Evolutionary conservation across 2,888 invertebrate species (phyloP).

Genomic region (Creontiades dilutus): DNA sequence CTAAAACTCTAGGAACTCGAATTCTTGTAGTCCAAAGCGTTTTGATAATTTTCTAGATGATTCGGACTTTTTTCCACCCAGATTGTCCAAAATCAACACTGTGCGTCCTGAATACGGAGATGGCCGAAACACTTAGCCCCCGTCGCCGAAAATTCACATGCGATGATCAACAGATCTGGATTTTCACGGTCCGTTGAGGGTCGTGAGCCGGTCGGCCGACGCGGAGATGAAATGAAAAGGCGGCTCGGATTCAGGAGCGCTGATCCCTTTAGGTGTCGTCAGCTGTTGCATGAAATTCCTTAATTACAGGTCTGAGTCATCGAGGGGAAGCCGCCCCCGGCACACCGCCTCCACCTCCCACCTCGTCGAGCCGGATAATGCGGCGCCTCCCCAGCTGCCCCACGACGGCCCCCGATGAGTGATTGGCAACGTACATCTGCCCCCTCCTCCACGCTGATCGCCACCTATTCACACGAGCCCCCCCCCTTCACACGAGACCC

Average conservation of each 20-base stretch:
- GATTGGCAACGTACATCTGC: constrained; percentile 51
- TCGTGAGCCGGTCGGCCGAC: background rate
- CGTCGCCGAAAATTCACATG: no score
- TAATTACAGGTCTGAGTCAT: constrained; percentile 53
- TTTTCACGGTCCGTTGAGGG: background rate
- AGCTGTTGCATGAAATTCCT: constrained; percentile 56
- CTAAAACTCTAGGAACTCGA: no score
- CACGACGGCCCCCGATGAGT: constrained; percentile 6
- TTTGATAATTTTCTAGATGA: no score
- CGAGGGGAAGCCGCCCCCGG: background rate
- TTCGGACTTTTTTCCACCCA: no score
- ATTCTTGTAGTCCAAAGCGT: no score
- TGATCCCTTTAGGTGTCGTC: constrained; percentile 41
- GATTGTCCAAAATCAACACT: no score
- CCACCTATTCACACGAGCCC: background rate
- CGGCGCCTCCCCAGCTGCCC: constrained; percentile 23
- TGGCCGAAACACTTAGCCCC: no score
- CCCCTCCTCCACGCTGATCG: constrained; percentile 27
- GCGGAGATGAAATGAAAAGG: constrained; percentile 18
- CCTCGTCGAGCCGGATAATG: background rate
- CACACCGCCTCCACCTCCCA: background rate
- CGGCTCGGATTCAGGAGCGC: constrained; percentile 29
- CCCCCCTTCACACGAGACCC: background rate
- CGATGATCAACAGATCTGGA: no score
- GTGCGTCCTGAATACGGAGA: no score